Evolutionary conservation across 2,797 vertebrate genomes (phyloP).

Genomic region (Tauraco hartlaubi): DNA sequence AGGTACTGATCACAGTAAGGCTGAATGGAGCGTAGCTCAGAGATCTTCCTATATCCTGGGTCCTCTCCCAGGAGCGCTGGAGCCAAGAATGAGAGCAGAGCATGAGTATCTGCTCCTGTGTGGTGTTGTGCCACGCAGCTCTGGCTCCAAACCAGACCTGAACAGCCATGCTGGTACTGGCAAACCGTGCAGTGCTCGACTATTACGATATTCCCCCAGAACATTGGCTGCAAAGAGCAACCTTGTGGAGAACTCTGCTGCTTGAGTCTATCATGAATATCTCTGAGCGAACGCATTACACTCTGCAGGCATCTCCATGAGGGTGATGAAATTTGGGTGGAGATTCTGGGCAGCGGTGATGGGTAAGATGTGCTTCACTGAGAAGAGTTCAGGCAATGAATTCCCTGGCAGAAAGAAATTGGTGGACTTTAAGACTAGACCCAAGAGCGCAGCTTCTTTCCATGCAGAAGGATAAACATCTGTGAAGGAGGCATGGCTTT

Average conservation of each 20-base stretch:
- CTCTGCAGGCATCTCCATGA: neutral
- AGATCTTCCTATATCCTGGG: rapidly evolving
- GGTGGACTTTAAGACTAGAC: neutral
- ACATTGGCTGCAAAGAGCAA: neutral
- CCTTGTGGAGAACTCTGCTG: neutral
- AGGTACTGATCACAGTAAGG: neutral
- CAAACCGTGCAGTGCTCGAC: neutral
- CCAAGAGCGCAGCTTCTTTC: neutral
- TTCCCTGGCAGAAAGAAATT: neutral
- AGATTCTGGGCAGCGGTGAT: neutral
- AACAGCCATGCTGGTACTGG: neutral
- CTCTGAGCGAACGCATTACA: neutral
- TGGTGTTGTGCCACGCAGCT: neutral
- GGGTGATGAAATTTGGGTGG: neutral
- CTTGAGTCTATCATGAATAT: rapidly evolving
- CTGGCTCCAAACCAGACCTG: neutral
- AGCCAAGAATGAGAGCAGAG: neutral
- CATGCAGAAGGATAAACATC: neutral
- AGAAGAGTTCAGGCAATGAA: rapidly evolving
- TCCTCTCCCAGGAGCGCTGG: neutral
- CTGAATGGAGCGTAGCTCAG: neutral
- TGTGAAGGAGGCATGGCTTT: neutral
- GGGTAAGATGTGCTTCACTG: neutral
- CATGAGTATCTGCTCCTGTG: neutral
- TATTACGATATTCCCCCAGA: neutral